Evolutionary conservation across 1,140 invertebrate species (phyloP).

Genomic region (Augochlora pura): DNA sequence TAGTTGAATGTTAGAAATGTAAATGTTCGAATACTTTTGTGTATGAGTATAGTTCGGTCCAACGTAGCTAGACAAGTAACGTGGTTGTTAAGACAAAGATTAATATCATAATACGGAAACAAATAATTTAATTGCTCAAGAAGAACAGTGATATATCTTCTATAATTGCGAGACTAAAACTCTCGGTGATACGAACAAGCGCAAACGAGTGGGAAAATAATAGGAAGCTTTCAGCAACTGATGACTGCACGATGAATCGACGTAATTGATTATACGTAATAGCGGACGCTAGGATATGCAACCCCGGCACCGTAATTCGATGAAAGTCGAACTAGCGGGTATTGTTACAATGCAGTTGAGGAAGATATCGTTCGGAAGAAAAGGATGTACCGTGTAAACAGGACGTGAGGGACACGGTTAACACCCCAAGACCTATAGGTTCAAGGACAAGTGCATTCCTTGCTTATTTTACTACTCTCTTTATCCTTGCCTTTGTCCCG

Average conservation of each 20-base stretch:
- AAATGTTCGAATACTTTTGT: no score
- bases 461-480: conserved; percentile 39
- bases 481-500: conserved; percentile 10
- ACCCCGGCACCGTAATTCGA: background rate
- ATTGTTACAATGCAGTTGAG: conserved; percentile 2
- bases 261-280: background rate
- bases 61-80: no score
- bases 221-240: background rate
- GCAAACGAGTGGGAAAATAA: background rate
- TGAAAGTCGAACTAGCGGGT: background rate
- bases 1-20: no score
- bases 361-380: conserved; percentile 31
- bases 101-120: background rate
- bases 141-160: no score
- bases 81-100: background rate
- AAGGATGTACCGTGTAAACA: conserved; percentile 43
- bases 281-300: background rate
- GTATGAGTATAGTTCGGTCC: no score
- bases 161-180: no score
- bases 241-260: background rate
- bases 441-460: conserved; percentile 43
- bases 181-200: no score
- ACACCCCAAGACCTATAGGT: conserved; percentile 27
- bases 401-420: conserved; percentile 26
- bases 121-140: no score